Base-by-base conservation (phyloP, 2,888 invertebrate genomes). In the Metopia argyrocephala region DNA sequence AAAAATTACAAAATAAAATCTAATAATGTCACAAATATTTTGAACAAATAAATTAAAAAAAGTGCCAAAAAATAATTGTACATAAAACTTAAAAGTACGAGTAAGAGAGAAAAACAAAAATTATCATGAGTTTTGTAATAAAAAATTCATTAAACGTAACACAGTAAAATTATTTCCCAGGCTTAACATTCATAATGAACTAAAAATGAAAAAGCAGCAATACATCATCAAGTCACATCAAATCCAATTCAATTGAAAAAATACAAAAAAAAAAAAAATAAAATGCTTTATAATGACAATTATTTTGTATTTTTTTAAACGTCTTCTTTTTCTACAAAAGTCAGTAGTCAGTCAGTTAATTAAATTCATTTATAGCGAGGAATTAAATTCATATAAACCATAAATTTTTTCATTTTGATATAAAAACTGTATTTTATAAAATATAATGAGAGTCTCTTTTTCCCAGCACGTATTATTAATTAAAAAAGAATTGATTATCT, bases 391-490 rank as follows among this genome's bases (percentile, higher is more conserved):
- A 38, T 38, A 15, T 38, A 38, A 38, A 15, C 9, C 9, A 38
- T 12, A 38, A 38, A 38, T 38, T 38, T n/a, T 38, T 38, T 38
- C 3, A 12, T 1, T 38, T 12, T 4, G 12, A 38, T 38, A 4
- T 12, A 38, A 38, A n/a, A n/a, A n/a, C n/a, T n/a, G n/a, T n/a
- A n/a, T n/a, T n/a, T n/a, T n/a, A n/a, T n/a, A n/a, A n/a, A n/a
- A n/a, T n/a, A n/a, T n/a, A n/a, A n/a, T n/a, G n/a, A n/a, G n/a
- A n/a, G n/a, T n/a, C 5, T 27, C 31, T 54, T 65, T 75, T 81
- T 81, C 81, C 74, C 81, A 81, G 78, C 81, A 81, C 81, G 81
- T 81, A 78, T n/a, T 25, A 20, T 28, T 50, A 50, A 9, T 56
- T 54, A 56, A 62, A n/a, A 71, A 65, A 62, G 61, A 68, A 73